Evolutionary conservation across 2,888 invertebrate species (phyloP), one percentile per base, ranked within the genome.

Genomic region (Abrostola tripartita): DNA sequence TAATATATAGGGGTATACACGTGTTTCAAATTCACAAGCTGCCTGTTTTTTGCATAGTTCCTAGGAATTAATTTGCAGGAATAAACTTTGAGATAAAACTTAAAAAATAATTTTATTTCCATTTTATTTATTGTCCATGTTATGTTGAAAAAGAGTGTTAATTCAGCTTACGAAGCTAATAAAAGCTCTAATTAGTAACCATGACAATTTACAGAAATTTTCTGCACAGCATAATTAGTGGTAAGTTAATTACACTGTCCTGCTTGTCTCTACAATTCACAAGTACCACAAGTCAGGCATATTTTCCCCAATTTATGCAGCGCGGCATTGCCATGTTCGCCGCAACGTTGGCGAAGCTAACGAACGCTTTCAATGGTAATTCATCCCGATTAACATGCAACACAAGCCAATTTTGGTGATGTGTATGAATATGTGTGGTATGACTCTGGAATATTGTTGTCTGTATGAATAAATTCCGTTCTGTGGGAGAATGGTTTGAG

Each of bases 241-340:
- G 56, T 38, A 5, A 56, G 38, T 24, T 40, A 49, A 56, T 56
- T 56, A 49, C 56, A 55, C 51, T 7, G n/a, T 37, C 51, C 12
- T 51, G 5, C 52, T 52, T 44, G 37, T 11, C 37, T 35, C 14
- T 36, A 11, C 14, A 55, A 11, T 44, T 47, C 37, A 10, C 44
- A 10, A 37, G 5, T 14, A 59, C 68, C 14, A 11, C 35, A 59
- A 49, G 40, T 0, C 42, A 47, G 36, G 55, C 10, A 37, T 61
- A 76, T 58, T 71, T 52, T 42, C 64, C 42, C 36, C 55, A 61
- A 74, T 72, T 47, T 72, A 76, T 76, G 58, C 77, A 63, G 44
- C 52, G 7, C 37, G 56, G 4, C 51, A 4, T 37, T 53, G 57
- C 49, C 54, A 76, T 36, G 52, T 41, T 37, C 9, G 37, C n/a